Percentiles rank a stretch among this genome's conserved stretches.
These are phyloP conservation scores for Calameuta pallipes DNA, from an alignment of 2,888 invertebrate species.

Conservation along the genomic window DNA sequence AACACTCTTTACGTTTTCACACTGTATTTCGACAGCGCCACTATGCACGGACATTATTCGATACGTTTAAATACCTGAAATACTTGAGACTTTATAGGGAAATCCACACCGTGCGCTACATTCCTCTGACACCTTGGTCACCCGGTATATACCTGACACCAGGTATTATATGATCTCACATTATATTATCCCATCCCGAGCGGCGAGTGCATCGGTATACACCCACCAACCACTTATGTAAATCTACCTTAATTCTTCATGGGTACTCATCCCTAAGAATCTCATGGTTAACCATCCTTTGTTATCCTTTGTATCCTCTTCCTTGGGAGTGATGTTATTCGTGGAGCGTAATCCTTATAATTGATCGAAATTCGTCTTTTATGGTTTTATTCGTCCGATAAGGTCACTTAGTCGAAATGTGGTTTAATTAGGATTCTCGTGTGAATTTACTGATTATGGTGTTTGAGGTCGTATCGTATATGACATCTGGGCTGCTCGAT, in stretches of 20 bases:
- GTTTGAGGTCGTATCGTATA: not conserved
- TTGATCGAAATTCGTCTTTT: not conserved
- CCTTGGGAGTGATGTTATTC: not conserved
- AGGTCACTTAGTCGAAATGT: not conserved
- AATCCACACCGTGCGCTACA: not conserved
- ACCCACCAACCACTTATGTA: constrained; percentile 35
- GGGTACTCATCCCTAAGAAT: not conserved
- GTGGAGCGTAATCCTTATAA: not conserved
- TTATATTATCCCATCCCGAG: constrained; percentile 20
- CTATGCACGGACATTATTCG: constrained; percentile 25
- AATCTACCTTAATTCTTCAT: constrained; percentile 36
- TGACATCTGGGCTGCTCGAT: not conserved
- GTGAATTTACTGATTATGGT: not conserved
- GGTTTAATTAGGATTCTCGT: not conserved
- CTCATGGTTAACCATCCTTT: not conserved
- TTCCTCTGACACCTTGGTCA: constrained; percentile 8
- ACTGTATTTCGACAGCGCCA: constrained; percentile 19
- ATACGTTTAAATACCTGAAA: not conserved
- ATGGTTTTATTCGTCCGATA: not conserved
- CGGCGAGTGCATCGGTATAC: constrained; percentile 23
- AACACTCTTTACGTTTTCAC: constrained; percentile 1
- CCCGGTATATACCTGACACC: constrained; percentile 25
- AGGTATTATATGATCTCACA: constrained; percentile 18
- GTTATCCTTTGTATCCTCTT: not conserved
- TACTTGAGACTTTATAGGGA: not conserved